Base-by-base conservation (phyloP, 2,797 vertebrate genomes). In the Pempheris klunzingeri region DNA sequence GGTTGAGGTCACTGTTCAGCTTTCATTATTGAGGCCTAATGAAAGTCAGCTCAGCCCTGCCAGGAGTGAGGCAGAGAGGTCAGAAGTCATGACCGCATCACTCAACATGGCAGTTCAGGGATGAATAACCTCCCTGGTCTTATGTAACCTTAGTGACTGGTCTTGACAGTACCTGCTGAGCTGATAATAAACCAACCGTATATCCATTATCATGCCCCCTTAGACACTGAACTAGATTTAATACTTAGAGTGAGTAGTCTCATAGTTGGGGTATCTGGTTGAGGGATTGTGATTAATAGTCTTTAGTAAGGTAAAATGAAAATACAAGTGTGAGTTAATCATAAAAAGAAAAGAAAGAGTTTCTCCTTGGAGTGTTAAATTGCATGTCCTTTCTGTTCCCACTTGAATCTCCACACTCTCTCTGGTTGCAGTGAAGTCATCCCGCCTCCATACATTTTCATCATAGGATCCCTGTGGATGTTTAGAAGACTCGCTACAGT, bases 131-230 rank as follows among this genome's bases (percentile, higher is more conserved):
- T 34, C 67, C 30, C 43, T 3, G 20, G 28, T 82, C 49, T 88
- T 88, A 80, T 70, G 80, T 87, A 83, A 84, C 74, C 72, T 41
- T 43, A 74, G 67, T 26, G 60, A 88, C 74, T 41, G 15, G 52
- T 55, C 49, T 57, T 59, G 28, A 67, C 34, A 55, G 47, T 59
- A 57, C 50, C 71, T 75, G 50, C 54, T 63, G 64, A 73, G 67
- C 64, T 44, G 60, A 71, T 79, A 80, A 71, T 62, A 80, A 82
- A 75, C 43, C 38, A 65, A 38, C 34, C 15, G 64, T 39, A 58
- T 0, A 50, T 24, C 4, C 44, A 38, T 28, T 66, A 59, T 61
- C 11, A 34, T 41, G 36, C 32, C 20, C n/a, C 7, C 38, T 63
- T 53, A 39, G 34, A 63, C 49, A 58, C 15, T 53, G 4, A 61